phyloP scores from a whole-genome alignment of 2,888 invertebrate species.

The Mimas tiliae region DNA sequence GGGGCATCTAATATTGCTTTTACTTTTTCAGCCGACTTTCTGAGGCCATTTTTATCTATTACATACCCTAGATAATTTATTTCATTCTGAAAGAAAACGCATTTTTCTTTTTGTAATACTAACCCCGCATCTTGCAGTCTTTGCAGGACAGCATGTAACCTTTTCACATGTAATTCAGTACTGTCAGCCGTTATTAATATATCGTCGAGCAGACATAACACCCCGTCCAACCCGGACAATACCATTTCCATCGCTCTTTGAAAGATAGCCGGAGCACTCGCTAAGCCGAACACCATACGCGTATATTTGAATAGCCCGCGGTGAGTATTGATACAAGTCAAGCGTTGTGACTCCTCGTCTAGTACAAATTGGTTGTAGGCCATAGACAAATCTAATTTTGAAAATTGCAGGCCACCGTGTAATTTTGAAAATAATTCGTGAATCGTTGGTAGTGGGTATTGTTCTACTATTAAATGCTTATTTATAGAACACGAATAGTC shows the following conservation, averaged over 20 bases:
- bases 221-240: slow-evolving; percentile 8
- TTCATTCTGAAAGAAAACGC: not conserved
- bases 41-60: slow-evolving; percentile 14
- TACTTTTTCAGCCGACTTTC: not conserved
- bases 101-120: not conserved
- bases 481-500: slow-evolving; percentile 19
- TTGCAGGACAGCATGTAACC: not conserved
- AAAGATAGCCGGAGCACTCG: slow-evolving; percentile 32
- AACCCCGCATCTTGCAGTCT: slow-evolving; percentile 5
- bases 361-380: slow-evolving; percentile 34
- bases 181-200: not conserved
- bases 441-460: slow-evolving; percentile 34
- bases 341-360: slow-evolving; percentile 27
- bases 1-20: not conserved
- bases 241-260: slow-evolving; percentile 30
- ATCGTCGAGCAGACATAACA: slow-evolving; percentile 1
- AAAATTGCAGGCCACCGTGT: slow-evolving; percentile 29
- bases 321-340: slow-evolving; percentile 33
- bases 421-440: slow-evolving; percentile 32
- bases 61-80: not conserved
- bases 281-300: not conserved
- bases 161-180: too few species aligned
- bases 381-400: slow-evolving; percentile 33
- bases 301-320: slow-evolving; percentile 33
- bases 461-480: slow-evolving; percentile 31